Evolutionary conservation across 1,140 invertebrate genomes (phyloP), one percentile per base, ranked within the genome.

Genomic region (Tenebrio molitor): DNA sequence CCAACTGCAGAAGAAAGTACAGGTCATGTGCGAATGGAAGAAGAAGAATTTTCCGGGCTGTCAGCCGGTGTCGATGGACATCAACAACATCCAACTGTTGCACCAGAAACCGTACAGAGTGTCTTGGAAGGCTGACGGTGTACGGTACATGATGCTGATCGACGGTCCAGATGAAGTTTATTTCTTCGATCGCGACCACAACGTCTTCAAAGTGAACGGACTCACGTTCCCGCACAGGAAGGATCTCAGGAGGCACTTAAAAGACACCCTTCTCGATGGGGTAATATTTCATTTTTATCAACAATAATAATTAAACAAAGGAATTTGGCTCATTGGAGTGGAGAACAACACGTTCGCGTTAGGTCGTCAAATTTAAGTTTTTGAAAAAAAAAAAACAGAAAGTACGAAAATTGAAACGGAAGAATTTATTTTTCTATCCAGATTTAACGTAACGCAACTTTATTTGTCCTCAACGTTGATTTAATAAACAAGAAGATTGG

Each of bases 41-140:
- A 85, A 81, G 83, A 87, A 86, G 58, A 95, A 95, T 5, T 99
- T 99, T 84, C 97, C 97, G 2, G 98, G 98, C 1, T 91, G 90
- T 50, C 98, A 99, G 81, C 98, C 98, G 0, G 96, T 99, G 0
- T 99, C 97, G 0, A 98, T 99, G 96, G 91, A 96, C 79, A 83
- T 85, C 1, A 80, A 89, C 0, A 99, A 99, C 84, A 87, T 99
- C 8, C 85, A 83, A 41, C 86, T 92, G 6, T 83, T 99, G 0
- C 84, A 87, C 42, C 79, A 91, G 72, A 95, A 95, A 81, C 92
- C 92, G 0, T 99, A 99, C 80, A 91, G 91, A 81, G 97, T 99
- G 1, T 99, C 97, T 0, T 99, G 98, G 98, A 99, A 99, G 83
- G 98, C 98, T 10, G 98, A 99, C 85, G 98, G 98, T 17, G 96